phyloP scores from a whole-genome alignment of 2,888 invertebrate species.

The Drosophila koepferae region DNA sequence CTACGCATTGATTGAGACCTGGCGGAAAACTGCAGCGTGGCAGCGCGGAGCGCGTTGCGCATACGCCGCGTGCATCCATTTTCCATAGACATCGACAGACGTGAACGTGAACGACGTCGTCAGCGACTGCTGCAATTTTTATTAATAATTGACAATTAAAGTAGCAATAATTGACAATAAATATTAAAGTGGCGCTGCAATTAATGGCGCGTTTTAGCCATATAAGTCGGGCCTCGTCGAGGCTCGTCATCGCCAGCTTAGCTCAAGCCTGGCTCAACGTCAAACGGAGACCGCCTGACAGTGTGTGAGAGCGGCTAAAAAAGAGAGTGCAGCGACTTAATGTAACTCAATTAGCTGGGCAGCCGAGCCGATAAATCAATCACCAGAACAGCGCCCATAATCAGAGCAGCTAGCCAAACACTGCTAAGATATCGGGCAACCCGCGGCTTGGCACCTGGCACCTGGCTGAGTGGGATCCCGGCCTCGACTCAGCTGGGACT shows the following conservation, averaged over 20 bases:
- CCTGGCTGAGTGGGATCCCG: slow-evolving; percentile 36
- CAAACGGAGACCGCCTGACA: slow-evolving; percentile 57
- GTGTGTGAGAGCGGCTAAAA: slow-evolving; percentile 70
- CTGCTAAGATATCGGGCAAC: slow-evolving; percentile 41
- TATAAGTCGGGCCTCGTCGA: slow-evolving; percentile 59
- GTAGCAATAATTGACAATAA: slow-evolving; percentile 79
- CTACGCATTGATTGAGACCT: slow-evolving; percentile 67
- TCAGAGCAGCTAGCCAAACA: slow-evolving; percentile 41
- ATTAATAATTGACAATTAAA: slow-evolving; percentile 81
- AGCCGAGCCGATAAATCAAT: slow-evolving; percentile 68
- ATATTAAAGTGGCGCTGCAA: slow-evolving; percentile 72
- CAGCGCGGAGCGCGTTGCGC: slow-evolving; percentile 47
- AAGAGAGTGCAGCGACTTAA: slow-evolving; percentile 50
- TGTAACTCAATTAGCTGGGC: slow-evolving; percentile 73
- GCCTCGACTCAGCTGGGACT: slow-evolving; percentile 3
- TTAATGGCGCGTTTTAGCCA: slow-evolving; percentile 78
- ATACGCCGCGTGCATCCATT: slow-evolving; percentile 63
- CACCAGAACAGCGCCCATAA: slow-evolving; percentile 58
- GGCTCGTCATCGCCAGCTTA: slow-evolving; percentile 32
- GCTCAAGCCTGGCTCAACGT: slow-evolving; percentile 44
- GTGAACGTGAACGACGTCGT: slow-evolving; percentile 2
- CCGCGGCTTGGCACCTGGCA: slow-evolving; percentile 71
- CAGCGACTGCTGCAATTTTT: slow-evolving; percentile 50
- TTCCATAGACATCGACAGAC: slow-evolving; percentile 34
- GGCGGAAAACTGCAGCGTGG: background rate